Evolutionary conservation across 2,888 invertebrate species (phyloP).

Genomic region (Hydrotaea cyrtoneurina): DNA sequence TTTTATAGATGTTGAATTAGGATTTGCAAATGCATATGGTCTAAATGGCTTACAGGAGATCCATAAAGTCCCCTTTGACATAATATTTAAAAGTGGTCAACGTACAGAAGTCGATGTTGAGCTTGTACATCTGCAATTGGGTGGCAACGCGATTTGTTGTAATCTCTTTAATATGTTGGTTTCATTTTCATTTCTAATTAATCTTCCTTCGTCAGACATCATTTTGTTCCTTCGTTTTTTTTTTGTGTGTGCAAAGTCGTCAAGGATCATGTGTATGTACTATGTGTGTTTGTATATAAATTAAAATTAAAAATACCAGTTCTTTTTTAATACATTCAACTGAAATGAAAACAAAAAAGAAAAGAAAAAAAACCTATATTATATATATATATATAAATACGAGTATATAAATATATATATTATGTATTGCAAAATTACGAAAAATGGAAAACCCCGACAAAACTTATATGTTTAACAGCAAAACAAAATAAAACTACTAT

Average conservation of each 20-base stretch:
- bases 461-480: slow-evolving; percentile 61
- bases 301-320: slow-evolving; percentile 20
- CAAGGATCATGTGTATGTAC: neutral
- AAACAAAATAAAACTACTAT: slow-evolving; percentile 35
- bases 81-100: too few relatives aligned
- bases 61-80: too few relatives aligned
- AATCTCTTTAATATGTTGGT: too few relatives aligned
- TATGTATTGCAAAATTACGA: slow-evolving; percentile 57
- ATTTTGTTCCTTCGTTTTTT: neutral
- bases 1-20: too few relatives aligned
- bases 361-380: slow-evolving; percentile 52
- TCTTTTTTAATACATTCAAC: slow-evolving; percentile 53
- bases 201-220: neutral
- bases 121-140: too few relatives aligned
- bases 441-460: slow-evolving; percentile 49
- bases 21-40: too few relatives aligned
- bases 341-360: slow-evolving; percentile 42
- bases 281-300: slow-evolving; percentile 15
- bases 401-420: slow-evolving; percentile 31
- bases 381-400: slow-evolving; percentile 7
- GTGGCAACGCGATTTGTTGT: too few relatives aligned
- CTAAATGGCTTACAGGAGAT: too few relatives aligned
- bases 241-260: too few relatives aligned
- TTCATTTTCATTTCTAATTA: neutral
- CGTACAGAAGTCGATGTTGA: too few relatives aligned